Evolutionary conservation across 2,888 invertebrate genomes (phyloP), one percentile per base, ranked within the genome.

Genomic region (Caenorhabditis sinica): DNA sequence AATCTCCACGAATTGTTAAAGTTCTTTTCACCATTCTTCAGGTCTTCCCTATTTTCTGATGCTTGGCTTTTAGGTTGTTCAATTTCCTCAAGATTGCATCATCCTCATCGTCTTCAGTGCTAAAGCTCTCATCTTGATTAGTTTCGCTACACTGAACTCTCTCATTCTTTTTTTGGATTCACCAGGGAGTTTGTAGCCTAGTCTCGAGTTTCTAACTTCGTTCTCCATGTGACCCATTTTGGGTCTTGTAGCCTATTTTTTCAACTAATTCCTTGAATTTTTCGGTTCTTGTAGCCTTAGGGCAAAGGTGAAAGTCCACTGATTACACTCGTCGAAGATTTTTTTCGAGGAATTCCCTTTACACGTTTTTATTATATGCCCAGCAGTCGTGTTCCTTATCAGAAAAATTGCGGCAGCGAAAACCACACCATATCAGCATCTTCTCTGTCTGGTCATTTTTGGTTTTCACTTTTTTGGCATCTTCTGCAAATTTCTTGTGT

Each of bases 291-390:
- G 20, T 0, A 23, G 3, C 43, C 28, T 2, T 8, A 30, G 51
- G 61, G 25, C 73, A 73, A 49, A 73, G 74, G 65, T 53, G 20
- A 63, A 74, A 74, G 65, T 74, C 65, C 51, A 65, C 13, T 66
- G 56, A 75, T 66, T 58, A 53, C 43, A 20, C 28, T n/a, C n/a
- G n/a, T 36, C 30, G 25, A 56, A 56, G n/a, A n/a, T n/a, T 23
- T 6, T 28, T 53, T 40, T 56, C 56, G 9, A 25, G 33, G 23
- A 45, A 61, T 60, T 60, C 28, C 25, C 60, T 56, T 20, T n/a
- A n/a, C 17, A 4, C 4, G 33, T 28, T 45, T 45, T 30, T 60
- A 58, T 53, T 53, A 56, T 33, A 28, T 58, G 63, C 23, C 43
- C 63, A 40, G 63, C 72, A 30, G 72, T 9, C 60, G 23, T 72